These are phyloP conservation scores for Illadopsis cleaveri DNA, from an alignment of 2,113 vertebrate species.

Conservation along the genomic window DNA sequence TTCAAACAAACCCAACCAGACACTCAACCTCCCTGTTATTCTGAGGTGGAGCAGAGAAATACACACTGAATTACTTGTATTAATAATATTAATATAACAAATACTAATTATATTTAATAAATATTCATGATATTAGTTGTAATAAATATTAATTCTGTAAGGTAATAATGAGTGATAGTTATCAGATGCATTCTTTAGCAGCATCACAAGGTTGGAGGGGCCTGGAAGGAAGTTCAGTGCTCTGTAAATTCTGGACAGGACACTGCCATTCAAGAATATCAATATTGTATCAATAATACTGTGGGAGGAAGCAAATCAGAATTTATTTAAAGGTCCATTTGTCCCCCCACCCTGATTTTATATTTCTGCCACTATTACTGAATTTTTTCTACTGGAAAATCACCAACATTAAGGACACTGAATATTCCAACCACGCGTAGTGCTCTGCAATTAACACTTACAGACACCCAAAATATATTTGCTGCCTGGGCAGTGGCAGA, in stretches of 20 bases:
- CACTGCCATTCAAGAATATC: not conserved
- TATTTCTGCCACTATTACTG: not conserved
- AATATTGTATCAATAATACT: not conserved
- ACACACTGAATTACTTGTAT: not conserved
- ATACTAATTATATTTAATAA: no score
- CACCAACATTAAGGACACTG: not conserved
- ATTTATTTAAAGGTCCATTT: not conserved
- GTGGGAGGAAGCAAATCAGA: not conserved
- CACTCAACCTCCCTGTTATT: not conserved
- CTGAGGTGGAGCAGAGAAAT: not conserved
- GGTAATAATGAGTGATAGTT: not conserved
- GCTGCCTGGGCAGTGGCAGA: not conserved
- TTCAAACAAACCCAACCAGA: not conserved
- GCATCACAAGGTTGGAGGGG: not conserved
- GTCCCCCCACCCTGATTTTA: not conserved
- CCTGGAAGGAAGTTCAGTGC: not conserved
- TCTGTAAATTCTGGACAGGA: not conserved
- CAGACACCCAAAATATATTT: not conserved
- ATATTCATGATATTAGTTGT: no score
- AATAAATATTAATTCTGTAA: not conserved
- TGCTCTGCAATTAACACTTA: not conserved
- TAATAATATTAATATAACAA: no score
- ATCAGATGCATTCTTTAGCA: not conserved
- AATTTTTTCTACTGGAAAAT: conserved; percentile 1
- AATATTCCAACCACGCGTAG: not conserved